Evolutionary conservation across 2,888 invertebrate genomes (phyloP).

Genomic region (Reticulitermes lucifugus): DNA sequence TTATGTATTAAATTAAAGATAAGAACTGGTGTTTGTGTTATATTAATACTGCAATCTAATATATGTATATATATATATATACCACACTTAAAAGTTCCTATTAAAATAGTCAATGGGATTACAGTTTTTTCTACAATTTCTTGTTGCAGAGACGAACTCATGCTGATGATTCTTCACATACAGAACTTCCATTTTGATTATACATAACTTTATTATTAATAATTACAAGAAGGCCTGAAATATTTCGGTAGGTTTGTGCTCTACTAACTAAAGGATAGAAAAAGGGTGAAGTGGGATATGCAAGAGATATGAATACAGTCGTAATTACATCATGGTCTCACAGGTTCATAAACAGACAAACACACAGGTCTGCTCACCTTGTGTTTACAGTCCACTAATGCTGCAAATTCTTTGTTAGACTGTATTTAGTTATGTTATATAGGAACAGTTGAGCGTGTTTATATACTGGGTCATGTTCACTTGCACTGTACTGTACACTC

Average conservation of each 20-base stretch:
- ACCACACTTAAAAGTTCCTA: constrained; percentile 34
- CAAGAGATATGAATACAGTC: constrained; percentile 37
- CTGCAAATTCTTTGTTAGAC: background rate
- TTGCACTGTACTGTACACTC: background rate
- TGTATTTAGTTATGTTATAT: background rate
- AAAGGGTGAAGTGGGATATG: constrained; percentile 29
- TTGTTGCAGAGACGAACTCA: background rate
- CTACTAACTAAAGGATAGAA: constrained; percentile 18
- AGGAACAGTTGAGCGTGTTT: constrained; percentile 38
- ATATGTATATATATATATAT: background rate
- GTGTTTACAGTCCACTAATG: background rate
- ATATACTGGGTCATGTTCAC: constrained; percentile 8
- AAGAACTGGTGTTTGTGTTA: constrained; percentile 20
- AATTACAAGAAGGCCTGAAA: constrained; percentile 31
- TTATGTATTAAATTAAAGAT: constrained; percentile 6
- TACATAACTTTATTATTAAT: constrained; percentile 10
- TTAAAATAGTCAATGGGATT: constrained; percentile 36
- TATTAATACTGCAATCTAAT: constrained; percentile 23
- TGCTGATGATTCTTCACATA: background rate
- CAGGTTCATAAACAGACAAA: background rate
- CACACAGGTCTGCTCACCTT: constrained; percentile 2
- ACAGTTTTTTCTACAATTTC: constrained; percentile 8
- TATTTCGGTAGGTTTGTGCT: constrained; percentile 33
- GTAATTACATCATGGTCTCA: constrained; percentile 18
- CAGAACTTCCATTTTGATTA: constrained; percentile 22